Base-by-base conservation (phyloP, 2,113 vertebrate species). In the Heteronetta atricapilla region DNA sequence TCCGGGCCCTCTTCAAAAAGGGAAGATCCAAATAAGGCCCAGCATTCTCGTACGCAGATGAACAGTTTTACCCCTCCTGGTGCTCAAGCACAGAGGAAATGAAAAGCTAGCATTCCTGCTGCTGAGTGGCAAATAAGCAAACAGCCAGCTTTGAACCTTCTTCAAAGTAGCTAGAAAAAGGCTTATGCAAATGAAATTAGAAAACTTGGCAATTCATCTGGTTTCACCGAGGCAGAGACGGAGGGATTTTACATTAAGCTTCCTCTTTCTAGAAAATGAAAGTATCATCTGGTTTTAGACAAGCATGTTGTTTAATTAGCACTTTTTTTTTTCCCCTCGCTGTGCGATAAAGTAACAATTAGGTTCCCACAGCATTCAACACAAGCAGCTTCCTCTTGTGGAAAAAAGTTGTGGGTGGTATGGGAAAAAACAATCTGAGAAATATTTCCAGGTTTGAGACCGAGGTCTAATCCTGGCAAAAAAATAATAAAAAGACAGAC, bases 261-360 rank as follows among this genome's bases (percentile, higher is more conserved):
- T 96, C 96, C 92, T 95, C 96, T 93, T 96, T 96, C 96, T 89
- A 96, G 96, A 93, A 97, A 96, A 95, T 96, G 94, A 97, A 96
- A 97, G 93, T 92, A 94, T 95, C 93, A 95, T 95, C 95, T 96
- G 93, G 50, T 92, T 93, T 93, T 52, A 74, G 88, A 93, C 93
- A 95, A 86, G 62, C 93, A 82, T 11, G 86, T 95, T 95, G 93
- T 93, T 96, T 96, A 96, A 97, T 95, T 94, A 96, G 92, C 76
- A 69, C 88, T 94, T 88, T 86, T 92, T 85, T 85, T 38, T 4
- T 21, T 11, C 20, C 3, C 79, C 88, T 92, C 67, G 5, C 92
- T 88, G 76, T 91, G 90, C 70, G 90, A 95, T 96, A 96, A 96
- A 97, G 94, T 58, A 96, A 97, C 92, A 96, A 93, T 90, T 93